Evolutionary conservation across 2,888 invertebrate genomes (phyloP), one percentile per base, ranked within the genome.

Genomic region (Eulithis testata): DNA sequence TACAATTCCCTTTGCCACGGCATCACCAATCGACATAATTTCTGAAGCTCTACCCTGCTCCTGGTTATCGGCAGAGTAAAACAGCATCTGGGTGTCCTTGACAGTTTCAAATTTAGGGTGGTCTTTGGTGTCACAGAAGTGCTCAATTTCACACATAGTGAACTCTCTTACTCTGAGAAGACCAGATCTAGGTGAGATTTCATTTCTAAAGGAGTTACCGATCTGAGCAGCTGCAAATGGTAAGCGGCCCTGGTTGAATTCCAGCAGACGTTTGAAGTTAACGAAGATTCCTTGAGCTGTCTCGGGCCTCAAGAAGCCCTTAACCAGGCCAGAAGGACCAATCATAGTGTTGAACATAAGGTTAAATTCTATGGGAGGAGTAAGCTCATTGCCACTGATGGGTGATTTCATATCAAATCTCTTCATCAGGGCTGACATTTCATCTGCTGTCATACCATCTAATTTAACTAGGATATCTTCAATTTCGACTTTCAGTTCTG

Each of bases 271-370:
- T 87, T 99, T 99, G 87, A 99, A 99, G 90, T 99, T 99, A 0
- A 99, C 99, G 91, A 99, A 99, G 75, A 99, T 99, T 36, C 99
- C 99, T 88, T 99, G 99, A 0, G 99, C 99, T 11, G 99, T 99
- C 94, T 99, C 99, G 27, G 99, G 99, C 66, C 99, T 95, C 27
- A 99, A 94, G 84, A 97, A 99, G 93, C 98, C 99, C 93, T 98
- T 98, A 1, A 98, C 94, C 63, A 97, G 91, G 0, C 99, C 99
- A 67, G 99, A 97, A 2, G 99, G 99, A 21, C 99, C 99, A 82
- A 99, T 99, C 86, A 97, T 97, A 0, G 99, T 99, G 63, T 96
- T 97, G 91, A 99, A 99, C 99, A 99, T 99, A 31, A 99, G 95
- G 90, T 99, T 99, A 86, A 99, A 99, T 81, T 99, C 98, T 74